phyloP scores from a whole-genome alignment of 2,888 invertebrate genomes.

The Dryobotodes eremita region DNA sequence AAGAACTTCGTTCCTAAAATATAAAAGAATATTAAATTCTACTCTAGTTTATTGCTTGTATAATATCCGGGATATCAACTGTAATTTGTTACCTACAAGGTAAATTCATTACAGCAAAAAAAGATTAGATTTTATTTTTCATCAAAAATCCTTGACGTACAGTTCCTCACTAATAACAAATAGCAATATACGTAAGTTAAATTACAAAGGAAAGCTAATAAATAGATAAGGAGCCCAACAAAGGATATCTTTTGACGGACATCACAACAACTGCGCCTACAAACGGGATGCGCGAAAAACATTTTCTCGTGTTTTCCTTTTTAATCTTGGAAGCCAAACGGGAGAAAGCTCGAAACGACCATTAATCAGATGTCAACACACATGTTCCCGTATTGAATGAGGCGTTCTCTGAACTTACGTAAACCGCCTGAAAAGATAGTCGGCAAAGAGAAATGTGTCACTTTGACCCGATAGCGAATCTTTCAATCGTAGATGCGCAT shows the following conservation, averaged over 20 bases:
- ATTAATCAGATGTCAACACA: slow-evolving; percentile 84
- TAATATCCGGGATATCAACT: slow-evolving; percentile 1
- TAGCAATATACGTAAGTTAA: slow-evolving; percentile 1
- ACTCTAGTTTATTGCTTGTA: slow-evolving; percentile 6
- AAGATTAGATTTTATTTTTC: background rate
- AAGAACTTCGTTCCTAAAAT: background rate
- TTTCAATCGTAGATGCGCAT: slow-evolving; percentile 64
- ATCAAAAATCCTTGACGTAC: background rate
- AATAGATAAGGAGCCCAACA: slow-evolving; percentile 49
- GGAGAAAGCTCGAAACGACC: slow-evolving; percentile 70
- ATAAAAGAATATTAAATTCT: slow-evolving; percentile 29
- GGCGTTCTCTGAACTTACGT: slow-evolving; percentile 71
- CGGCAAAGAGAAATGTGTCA: slow-evolving; percentile 72
- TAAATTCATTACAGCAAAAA: background rate
- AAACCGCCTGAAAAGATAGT: slow-evolving; percentile 73
- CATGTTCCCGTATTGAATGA: slow-evolving; percentile 76
- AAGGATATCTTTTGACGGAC: slow-evolving; percentile 52
- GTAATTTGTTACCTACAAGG: background rate
- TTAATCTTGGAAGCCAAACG: slow-evolving; percentile 70
- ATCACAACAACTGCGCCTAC: slow-evolving; percentile 52
- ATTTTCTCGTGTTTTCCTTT: slow-evolving; percentile 71
- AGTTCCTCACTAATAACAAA: background rate
- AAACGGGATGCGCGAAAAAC: slow-evolving; percentile 58
- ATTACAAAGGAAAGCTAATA: slow-evolving; percentile 35
- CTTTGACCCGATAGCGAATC: slow-evolving; percentile 72